These are phyloP conservation scores for Virgularia gustaviana DNA, from an alignment of 92 coral and sea anemone species.

Conservation along the genomic window DNA sequence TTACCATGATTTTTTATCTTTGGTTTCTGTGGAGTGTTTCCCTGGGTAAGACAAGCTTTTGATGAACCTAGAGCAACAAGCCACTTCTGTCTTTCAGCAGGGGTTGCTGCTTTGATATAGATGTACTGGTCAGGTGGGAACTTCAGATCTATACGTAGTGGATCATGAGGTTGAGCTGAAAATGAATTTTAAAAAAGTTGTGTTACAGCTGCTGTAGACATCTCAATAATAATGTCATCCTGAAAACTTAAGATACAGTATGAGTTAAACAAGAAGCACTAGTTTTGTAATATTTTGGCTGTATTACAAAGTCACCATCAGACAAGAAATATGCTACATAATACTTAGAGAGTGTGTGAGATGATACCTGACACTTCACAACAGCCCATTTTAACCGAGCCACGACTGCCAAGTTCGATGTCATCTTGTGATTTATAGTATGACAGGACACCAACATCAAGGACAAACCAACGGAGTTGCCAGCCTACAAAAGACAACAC, in stretches of 20 bases:
- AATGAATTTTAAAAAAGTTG: slow-evolving; percentile 87
- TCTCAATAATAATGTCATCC: too few species aligned
- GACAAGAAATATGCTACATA: too few species aligned
- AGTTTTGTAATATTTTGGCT: too few species aligned
- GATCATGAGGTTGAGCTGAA: slow-evolving; percentile 81
- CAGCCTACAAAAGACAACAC: slow-evolving; percentile 56
- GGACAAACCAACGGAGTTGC: slow-evolving; percentile 95
- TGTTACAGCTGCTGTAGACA: too few species aligned
- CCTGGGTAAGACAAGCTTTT: slow-evolving; percentile 89
- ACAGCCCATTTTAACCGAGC: slow-evolving; percentile 96
- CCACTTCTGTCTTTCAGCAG: slow-evolving; percentile 99
- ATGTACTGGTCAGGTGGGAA: slow-evolving; percentile 97
- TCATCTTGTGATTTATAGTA: slow-evolving; percentile 96
- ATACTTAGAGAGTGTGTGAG: too few species aligned
- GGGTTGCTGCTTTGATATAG: slow-evolving; percentile 88
- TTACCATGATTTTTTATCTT: slow-evolving; percentile 30
- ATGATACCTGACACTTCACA: slow-evolving; percentile 95
- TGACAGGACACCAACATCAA: slow-evolving; percentile 89
- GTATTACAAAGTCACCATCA: too few species aligned
- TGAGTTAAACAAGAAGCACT: too few species aligned
- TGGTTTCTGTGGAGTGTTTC: slow-evolving; percentile 11
- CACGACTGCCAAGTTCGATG: slow-evolving; percentile 89
- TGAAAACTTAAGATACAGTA: slow-evolving; percentile 88
- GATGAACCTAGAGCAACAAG: slow-evolving; percentile 97
- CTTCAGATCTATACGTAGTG: slow-evolving; percentile 82